phyloP scores from a whole-genome alignment of 1,140 invertebrate species.

The Acromyrmex echinatior region DNA sequence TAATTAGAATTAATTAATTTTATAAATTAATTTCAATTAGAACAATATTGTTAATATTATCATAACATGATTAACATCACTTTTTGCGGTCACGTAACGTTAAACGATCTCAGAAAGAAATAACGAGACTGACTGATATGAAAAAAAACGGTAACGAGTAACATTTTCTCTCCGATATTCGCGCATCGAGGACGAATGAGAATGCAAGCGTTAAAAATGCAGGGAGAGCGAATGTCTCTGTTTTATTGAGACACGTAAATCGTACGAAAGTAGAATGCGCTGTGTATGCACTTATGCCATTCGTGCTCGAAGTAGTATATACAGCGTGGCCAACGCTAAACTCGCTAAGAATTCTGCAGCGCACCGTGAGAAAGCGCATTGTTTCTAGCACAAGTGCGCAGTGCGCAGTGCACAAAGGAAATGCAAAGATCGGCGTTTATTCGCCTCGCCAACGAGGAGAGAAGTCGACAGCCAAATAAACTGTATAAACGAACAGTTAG shows the following conservation, averaged over 20 bases:
- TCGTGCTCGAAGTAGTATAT: neutral
- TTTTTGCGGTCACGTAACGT: no score
- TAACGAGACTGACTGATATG: neutral
- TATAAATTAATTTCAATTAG: no score
- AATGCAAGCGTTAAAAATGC: neutral
- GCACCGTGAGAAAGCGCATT: constrained; percentile 66
- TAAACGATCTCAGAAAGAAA: neutral
- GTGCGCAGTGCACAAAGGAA: constrained; percentile 45
- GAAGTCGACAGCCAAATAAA: constrained; percentile 38
- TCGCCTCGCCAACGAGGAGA: constrained; percentile 13
- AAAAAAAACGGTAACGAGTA: neutral
- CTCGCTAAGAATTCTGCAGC: neutral
- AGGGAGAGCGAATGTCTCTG: neutral
- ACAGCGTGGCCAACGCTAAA: constrained; percentile 30
- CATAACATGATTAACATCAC: no score
- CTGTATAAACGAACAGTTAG: neutral
- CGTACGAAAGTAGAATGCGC: neutral
- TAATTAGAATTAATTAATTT: no score
- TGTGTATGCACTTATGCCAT: neutral
- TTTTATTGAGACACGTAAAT: neutral
- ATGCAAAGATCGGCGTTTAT: neutral
- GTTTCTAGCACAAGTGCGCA: constrained; percentile 43
- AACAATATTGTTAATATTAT: no score
- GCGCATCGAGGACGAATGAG: neutral
- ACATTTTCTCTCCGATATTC: neutral